These are phyloP conservation scores for Platyscelio sp. DNA, from an alignment of 2,888 invertebrate species.

Conservation along the genomic window DNA sequence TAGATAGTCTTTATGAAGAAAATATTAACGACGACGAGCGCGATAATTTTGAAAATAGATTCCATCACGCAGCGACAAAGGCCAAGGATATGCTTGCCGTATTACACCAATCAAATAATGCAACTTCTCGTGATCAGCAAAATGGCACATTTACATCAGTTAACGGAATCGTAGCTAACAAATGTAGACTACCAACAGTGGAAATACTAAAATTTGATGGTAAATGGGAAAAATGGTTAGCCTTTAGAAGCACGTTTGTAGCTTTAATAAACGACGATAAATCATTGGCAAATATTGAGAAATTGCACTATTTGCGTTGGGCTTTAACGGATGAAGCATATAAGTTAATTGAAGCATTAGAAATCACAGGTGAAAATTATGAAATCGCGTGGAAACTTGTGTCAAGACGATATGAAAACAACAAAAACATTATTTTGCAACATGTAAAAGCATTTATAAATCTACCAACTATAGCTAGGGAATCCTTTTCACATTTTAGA, in stretches of 20 bases:
- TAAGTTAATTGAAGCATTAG: conserved; percentile 25
- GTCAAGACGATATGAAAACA: conserved; percentile 21
- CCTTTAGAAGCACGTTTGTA: conserved; percentile 15
- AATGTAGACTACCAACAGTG: conserved; percentile 24
- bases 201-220: conserved; percentile 32
- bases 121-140: neutral
- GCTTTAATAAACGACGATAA: conserved; percentile 17
- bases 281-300: conserved; percentile 15
- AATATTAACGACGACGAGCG: neutral
- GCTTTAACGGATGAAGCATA: conserved; percentile 21
- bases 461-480: conserved; percentile 2
- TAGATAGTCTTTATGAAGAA: conserved; percentile 2
- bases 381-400: conserved; percentile 15
- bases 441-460: conserved; percentile 27
- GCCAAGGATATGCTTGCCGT: neutral
- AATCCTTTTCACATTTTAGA: conserved; percentile 4
- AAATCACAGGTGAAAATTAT: conserved; percentile 37
- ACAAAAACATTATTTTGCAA: conserved; percentile 8
- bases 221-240: conserved; percentile 31
- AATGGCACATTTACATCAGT: neutral
- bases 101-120: conserved; percentile 1
- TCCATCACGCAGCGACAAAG: neutral
- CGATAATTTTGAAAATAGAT: conserved; percentile 27
- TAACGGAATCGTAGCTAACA: neutral
- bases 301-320: conserved; percentile 40